Base-by-base conservation (phyloP, 2,797 vertebrate genomes). In the Sebastes variabilis region DNA sequence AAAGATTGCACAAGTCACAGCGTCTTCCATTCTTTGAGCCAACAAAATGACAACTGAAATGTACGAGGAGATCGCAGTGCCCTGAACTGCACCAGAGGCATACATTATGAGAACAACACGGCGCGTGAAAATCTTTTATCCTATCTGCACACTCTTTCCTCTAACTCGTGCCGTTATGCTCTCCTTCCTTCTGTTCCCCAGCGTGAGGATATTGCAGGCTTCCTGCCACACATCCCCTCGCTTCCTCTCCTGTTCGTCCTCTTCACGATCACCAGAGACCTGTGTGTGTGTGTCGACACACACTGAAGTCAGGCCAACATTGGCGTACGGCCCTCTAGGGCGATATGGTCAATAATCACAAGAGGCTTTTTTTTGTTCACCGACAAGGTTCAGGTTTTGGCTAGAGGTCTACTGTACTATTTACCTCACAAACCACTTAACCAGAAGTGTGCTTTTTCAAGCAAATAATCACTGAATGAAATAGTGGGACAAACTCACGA, bases 211-310 rank as follows among this genome's bases (percentile, higher is more conserved):
- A 86, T 80, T 75, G 64, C 81, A 75, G 69, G 65, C 79, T 92
- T 94, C 92, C 92, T 93, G 92, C 11, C 77, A 86, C 82, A 90
- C 80, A 84, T 87, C 68, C 59, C 29, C 65, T 78, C 12, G 1
- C 52, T 92, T 92, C 88, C 92, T 88, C 75, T 84, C 13, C 30
- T 55, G 24, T 79, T 83, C 71, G 67, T 90, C 79, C 73, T 87
- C 49, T 78, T 84, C 70, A 77, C 71, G 70, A 67, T 73, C 75
- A 69, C 70, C 9, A 36, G 46, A 79, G 78, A 76, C 36, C 66
- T 58, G 27, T 16, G 4, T 67, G 24, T 12, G 16, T 12, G 20
- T 22, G n/a, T 52, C 6, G 7, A 30, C 61, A 61, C 46, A 81
- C 12, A 54, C 52, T 54, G 73, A 74, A 76, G 74, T 56, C 54